phyloP scores from a whole-genome alignment of 2,113 vertebrate species.

The Bubo blakistoni region DNA sequence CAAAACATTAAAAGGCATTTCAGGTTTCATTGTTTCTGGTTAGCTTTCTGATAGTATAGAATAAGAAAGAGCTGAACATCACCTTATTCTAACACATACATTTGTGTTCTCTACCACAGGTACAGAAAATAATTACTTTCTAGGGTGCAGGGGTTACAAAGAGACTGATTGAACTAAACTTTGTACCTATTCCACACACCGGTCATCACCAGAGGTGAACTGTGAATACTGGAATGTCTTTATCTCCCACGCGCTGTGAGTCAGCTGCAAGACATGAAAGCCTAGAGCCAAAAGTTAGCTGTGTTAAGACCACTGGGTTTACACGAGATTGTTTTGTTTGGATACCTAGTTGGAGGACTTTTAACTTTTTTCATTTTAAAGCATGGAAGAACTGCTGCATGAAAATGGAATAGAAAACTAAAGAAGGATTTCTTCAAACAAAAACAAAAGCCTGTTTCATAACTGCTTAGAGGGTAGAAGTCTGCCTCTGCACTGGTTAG shows the following conservation, averaged over 20 bases:
- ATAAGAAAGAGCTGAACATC: background rate
- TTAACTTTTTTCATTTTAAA: background rate
- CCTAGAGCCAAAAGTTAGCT: conserved; percentile 27
- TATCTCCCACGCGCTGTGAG: conserved; percentile 43
- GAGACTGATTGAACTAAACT: background rate
- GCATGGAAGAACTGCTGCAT: background rate
- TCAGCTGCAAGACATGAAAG: conserved; percentile 42
- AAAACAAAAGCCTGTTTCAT: background rate
- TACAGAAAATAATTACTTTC: background rate
- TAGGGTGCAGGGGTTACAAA: background rate
- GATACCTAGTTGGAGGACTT: conserved; percentile 9
- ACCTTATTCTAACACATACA: background rate
- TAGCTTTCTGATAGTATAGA: background rate
- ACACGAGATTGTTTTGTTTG: conserved; percentile 51
- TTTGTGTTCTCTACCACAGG: background rate
- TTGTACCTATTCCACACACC: conserved; percentile 24
- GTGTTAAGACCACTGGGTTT: conserved; percentile 55
- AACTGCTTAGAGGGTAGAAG: background rate
- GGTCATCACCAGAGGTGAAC: conserved; percentile 34
- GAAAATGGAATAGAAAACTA: background rate
- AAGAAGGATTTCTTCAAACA: background rate
- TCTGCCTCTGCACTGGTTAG: background rate
- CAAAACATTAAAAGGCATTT: background rate
- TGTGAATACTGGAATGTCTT: conserved; percentile 43
- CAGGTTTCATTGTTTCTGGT: background rate